Evolutionary conservation across 2,888 invertebrate species (phyloP).

Genomic region (Xestia xanthographa): DNA sequence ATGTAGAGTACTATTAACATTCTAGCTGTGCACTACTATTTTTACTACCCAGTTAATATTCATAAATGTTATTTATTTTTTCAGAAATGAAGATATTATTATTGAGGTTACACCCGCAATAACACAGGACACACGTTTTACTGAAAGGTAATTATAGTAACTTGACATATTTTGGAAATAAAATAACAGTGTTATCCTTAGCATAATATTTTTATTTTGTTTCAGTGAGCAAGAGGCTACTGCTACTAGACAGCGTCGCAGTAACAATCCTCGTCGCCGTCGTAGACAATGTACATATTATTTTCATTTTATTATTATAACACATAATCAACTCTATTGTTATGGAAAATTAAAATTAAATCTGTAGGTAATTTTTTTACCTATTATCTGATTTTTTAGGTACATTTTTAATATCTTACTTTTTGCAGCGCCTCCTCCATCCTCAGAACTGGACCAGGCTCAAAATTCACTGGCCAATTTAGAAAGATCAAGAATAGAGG

Average conservation of each 20-base stretch:
- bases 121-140: background rate
- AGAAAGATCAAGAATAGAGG: background rate
- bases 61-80: background rate
- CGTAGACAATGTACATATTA: background rate
- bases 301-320: background rate
- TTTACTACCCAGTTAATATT: background rate
- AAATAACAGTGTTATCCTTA: too few relatives aligned
- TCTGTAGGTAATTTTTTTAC: background rate
- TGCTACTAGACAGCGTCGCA: too few relatives aligned
- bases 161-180: too few relatives aligned
- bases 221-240: too few relatives aligned
- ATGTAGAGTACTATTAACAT: background rate
- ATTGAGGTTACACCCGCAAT: background rate
- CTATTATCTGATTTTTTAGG: background rate
- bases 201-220: too few relatives aligned
- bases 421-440: too few relatives aligned
- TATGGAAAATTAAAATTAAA: too few relatives aligned
- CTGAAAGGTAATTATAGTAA: background rate
- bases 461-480: background rate
- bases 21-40: background rate
- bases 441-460: background rate
- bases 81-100: background rate
- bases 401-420: background rate
- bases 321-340: too few relatives aligned
- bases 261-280: background rate